Conservation (phyloP, 2,113 vertebrate genomes). For the Hippocampus mohnikei region DNA sequence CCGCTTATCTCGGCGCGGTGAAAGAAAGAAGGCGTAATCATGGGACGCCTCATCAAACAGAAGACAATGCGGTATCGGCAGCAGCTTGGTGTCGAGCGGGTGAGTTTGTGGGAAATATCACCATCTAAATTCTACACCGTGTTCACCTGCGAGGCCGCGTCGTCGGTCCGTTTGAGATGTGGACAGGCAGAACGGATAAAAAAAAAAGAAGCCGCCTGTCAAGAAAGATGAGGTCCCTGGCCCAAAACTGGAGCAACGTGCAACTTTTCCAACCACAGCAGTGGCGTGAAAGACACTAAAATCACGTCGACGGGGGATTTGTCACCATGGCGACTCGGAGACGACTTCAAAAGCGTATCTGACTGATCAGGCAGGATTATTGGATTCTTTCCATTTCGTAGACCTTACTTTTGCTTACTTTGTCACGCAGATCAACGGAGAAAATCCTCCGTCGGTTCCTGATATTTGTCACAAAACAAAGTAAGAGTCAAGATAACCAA, state of each 20-base stretch:
- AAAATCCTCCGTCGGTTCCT: not conserved
- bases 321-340: not conserved
- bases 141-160: not conserved
- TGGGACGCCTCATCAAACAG: not conserved
- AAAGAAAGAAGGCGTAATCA: not conserved
- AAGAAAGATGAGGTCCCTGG: slow-evolving; percentile 7
- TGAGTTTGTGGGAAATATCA: not conserved
- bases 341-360: not conserved
- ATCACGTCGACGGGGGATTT: not conserved
- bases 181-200: not conserved
- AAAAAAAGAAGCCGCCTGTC: not conserved
- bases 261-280: not conserved
- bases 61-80: not conserved
- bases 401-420: not conserved
- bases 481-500: not conserved
- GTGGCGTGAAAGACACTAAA: not conserved
- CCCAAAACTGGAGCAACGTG: not conserved
- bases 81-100: not conserved
- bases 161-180: slow-evolving; percentile 4
- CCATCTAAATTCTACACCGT: slow-evolving; percentile 1
- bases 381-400: not conserved
- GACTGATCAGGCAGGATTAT: not conserved
- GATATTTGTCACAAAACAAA: not conserved
- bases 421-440: not conserved
- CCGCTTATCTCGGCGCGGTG: not conserved